A percentile compares a stretch with the other conserved stretches of the same genome.
Evolutionary conservation across 2,113 vertebrate genomes (phyloP).

Genomic region (Psilopogon haemacephalus): DNA sequence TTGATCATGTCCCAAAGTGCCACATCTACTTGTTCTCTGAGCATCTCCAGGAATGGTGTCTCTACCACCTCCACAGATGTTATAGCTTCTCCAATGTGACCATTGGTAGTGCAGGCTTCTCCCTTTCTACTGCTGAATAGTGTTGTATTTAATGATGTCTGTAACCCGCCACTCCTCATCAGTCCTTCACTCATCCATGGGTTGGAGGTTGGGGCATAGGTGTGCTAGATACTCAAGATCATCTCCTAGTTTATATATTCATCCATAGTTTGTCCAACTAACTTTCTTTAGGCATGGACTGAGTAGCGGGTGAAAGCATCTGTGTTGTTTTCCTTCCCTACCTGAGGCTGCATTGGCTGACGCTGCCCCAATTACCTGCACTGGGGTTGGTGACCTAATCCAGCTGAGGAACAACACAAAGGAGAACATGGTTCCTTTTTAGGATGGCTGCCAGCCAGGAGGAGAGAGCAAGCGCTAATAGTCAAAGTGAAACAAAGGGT

Average conservation of each 20-base stretch:
- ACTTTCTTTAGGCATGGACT: not conserved
- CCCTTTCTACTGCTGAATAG: not conserved
- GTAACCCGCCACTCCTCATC: not conserved
- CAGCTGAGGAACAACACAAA: not conserved
- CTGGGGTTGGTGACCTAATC: not conserved
- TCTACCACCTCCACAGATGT: not conserved
- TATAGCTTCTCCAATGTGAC: not conserved
- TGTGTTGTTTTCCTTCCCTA: not conserved
- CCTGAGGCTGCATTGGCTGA: accelerated
- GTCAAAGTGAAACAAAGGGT: not conserved
- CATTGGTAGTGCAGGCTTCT: not conserved
- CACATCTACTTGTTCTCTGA: no score
- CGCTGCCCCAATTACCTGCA: not conserved
- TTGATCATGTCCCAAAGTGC: no score
- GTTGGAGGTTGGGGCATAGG: not conserved
- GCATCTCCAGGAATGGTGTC: no score
- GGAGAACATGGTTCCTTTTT: not conserved
- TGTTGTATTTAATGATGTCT: accelerated
- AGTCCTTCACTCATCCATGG: not conserved
- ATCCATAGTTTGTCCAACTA: not conserved
- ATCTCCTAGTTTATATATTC: not conserved
- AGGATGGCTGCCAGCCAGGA: not conserved
- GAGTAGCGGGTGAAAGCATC: accelerated
- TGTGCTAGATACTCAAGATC: not conserved
- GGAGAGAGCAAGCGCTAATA: not conserved